Evolutionary conservation across 2,797 vertebrate species (phyloP), one percentile per base, ranked within the genome.

Genomic region (Molossus alvarezi): DNA sequence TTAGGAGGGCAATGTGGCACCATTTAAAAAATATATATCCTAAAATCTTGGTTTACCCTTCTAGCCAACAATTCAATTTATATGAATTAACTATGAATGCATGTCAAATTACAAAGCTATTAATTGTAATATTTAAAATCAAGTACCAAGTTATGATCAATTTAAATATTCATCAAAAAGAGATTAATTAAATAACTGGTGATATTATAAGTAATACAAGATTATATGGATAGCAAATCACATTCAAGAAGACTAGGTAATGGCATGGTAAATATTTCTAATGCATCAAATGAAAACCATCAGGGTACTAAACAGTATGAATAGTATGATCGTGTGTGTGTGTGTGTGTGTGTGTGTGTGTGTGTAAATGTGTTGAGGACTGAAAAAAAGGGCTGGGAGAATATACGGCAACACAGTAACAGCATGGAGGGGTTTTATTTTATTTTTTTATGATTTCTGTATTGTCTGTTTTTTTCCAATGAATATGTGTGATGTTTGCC

Each of bases 131-230:
- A 97, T 85, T 65, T 76, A 41, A 90, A 80, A 88, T 72, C 48
- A 29, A 91, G 53, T 84, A 77, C 27, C 90, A 92, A 88, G 23
- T 75, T 95, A 81, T 55, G 41, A 89, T 51, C 13, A 90, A 65
- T 88, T 21, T 90, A 95, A 97, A 94, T 96, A 85, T 64, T 93
- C 55, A 94, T 84, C 53, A 94, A 86, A 73, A 86, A 33, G 20
- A 27, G 7, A 80, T 48, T 90, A 77, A 88, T 88, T 80, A 79
- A 82, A 79, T 92, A 91, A 75, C 29, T 86, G 33, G 48, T 48
- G 14, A 73, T 83, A 14, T 37, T 88, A 90, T 81, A 94, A 85
- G 95, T 90, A 93, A 89, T 65, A 95, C 4, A 94, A 67, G 76
- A 95, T 91, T 91, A 67, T 77, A 60, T 48, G 37, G 27, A 17